A percentile compares a stretch with the other conserved stretches of the same genome.
Conservation (phyloP, 2,113 vertebrate genomes). For the Alectura lathami region DNA sequence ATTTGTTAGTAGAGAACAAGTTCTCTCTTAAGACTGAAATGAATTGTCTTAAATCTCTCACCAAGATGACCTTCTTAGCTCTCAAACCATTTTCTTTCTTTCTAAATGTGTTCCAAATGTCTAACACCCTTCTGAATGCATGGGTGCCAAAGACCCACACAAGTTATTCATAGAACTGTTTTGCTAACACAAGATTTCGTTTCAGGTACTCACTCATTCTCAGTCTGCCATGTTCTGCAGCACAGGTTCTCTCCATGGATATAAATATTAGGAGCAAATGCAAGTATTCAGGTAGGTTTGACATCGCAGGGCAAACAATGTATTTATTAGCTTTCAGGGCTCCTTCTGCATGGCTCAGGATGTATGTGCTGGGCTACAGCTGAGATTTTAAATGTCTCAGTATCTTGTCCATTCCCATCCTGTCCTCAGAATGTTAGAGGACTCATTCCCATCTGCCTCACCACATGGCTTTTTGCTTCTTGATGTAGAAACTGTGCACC, state of each 20-base stretch:
- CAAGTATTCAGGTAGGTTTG: not conserved
- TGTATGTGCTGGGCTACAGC: not conserved
- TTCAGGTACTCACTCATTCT: not conserved
- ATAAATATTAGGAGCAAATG: not conserved
- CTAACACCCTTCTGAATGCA: not conserved
- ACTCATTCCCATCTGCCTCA: not conserved
- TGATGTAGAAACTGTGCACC: not conserved
- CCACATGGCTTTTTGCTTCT: not conserved
- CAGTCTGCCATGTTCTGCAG: not conserved
- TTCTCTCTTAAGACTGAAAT: not conserved
- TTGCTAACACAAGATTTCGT: not conserved
- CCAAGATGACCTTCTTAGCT: not conserved
- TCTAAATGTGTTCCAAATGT: not conserved
- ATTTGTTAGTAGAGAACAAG: not conserved
- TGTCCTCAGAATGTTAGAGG: not conserved
- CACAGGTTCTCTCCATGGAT: not conserved
- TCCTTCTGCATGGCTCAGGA: not conserved
- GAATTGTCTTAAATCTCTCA: not conserved
- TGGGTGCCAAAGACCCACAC: not conserved
- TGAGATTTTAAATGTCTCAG: not conserved
- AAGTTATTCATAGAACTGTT: not conserved
- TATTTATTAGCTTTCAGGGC: not conserved
- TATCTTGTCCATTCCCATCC: not conserved
- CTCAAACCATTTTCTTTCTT: not conserved
- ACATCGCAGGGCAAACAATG: not conserved